Conservation (phyloP, 2,888 invertebrate species). For the Habroteleia sp. region DNA sequence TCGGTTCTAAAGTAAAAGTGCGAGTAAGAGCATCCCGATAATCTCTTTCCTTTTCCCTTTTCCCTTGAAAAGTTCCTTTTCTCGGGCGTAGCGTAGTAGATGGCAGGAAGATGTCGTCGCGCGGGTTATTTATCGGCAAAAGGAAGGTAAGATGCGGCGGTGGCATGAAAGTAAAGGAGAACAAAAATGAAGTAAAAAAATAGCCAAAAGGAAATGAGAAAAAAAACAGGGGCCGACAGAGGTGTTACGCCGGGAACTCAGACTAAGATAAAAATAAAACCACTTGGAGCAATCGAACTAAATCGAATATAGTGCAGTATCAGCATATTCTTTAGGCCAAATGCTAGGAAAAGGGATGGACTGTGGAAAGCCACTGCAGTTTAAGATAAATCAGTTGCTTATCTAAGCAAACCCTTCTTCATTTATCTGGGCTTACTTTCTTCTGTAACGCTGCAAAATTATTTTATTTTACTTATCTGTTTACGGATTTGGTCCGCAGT, state of each 20-base stretch:
- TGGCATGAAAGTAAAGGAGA: slow-evolving; percentile 22
- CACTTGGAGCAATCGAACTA: slow-evolving; percentile 66
- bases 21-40: slow-evolving; percentile 57
- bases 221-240: slow-evolving; percentile 9
- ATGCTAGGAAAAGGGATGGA: slow-evolving; percentile 45
- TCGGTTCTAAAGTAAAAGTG: slow-evolving; percentile 45
- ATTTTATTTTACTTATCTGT: slow-evolving; percentile 59
- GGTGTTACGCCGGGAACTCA: slow-evolving; percentile 27
- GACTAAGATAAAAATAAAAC: slow-evolving; percentile 63
- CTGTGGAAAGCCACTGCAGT: slow-evolving; percentile 62
- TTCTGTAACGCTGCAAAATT: slow-evolving; percentile 37
- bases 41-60: too few species aligned
- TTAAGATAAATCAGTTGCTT: slow-evolving; percentile 73
- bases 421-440: slow-evolving; percentile 46
- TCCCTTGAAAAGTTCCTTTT: slow-evolving; percentile 58
- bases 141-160: slow-evolving; percentile 22
- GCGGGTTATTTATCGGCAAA: slow-evolving; percentile 59
- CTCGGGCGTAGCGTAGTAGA: slow-evolving; percentile 40
- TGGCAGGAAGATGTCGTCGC: slow-evolving; percentile 61
- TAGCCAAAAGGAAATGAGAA: slow-evolving; percentile 7
- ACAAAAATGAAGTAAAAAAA: slow-evolving; percentile 29
- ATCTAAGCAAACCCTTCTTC: slow-evolving; percentile 69
- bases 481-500: slow-evolving; percentile 39
- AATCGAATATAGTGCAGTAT: slow-evolving; percentile 71
- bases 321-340: slow-evolving; percentile 70